These are phyloP conservation scores for Sycophila texana DNA, from an alignment of 2,888 invertebrate genomes.

Conservation along the genomic window DNA sequence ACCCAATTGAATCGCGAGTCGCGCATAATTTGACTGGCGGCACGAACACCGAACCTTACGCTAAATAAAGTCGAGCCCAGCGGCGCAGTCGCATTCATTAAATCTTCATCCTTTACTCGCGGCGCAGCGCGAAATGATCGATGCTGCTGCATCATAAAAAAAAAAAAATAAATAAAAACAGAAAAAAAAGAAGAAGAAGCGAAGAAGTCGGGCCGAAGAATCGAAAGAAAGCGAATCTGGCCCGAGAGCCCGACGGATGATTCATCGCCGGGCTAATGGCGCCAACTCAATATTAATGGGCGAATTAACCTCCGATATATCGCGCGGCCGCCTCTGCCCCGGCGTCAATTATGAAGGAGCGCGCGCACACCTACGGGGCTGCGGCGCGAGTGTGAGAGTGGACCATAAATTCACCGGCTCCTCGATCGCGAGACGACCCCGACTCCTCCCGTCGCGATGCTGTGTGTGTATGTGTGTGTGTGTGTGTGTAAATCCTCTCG, in stretches of 20 bases:
- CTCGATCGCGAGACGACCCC: background rate
- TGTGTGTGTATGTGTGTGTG: background rate
- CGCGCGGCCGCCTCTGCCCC: conserved; percentile 12
- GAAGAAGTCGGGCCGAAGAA: background rate
- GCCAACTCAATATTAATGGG: conserved; percentile 46
- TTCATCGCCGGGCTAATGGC: conserved; percentile 48
- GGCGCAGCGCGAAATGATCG: background rate
- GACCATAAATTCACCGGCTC: conserved; percentile 12
- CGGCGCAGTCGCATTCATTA: conserved; percentile 41
- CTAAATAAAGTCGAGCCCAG: background rate
- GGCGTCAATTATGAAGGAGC: conserved; percentile 41
- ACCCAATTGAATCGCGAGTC: conserved; percentile 38
- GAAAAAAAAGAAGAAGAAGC: conserved; percentile 8
- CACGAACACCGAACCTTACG: background rate
- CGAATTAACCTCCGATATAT: conserved; percentile 48
- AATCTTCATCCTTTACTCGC: conserved; percentile 45
- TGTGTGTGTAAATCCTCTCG: conserved; percentile 3
- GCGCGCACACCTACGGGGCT: background rate
- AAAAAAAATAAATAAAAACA: background rate
- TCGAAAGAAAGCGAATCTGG: conserved; percentile 5
- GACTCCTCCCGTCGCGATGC: background rate
- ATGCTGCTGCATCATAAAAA: background rate
- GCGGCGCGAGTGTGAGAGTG: background rate
- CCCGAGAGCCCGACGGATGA: conserved; percentile 17
- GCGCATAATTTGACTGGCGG: conserved; percentile 5